A percentile compares a stretch with the other conserved stretches of the same genome.
Evolutionary conservation across 2,888 invertebrate genomes (phyloP).

Genomic region (Scaptomyza polygonia): DNA sequence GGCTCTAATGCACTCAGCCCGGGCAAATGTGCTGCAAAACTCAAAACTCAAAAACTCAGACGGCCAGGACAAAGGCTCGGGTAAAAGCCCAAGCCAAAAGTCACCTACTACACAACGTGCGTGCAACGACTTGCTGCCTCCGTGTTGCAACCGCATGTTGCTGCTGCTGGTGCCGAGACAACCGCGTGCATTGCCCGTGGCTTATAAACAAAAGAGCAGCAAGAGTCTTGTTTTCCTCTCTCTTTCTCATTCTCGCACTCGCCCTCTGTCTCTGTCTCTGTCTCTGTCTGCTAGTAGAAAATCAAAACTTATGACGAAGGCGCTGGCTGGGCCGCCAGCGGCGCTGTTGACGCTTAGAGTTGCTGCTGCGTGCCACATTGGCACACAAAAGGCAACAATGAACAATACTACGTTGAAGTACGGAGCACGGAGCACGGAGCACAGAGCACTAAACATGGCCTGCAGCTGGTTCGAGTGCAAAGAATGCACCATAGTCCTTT

Average conservation of each 20-base stretch:
- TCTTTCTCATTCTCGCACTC: background rate
- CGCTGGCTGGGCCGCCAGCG: conserved; percentile 30
- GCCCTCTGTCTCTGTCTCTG: background rate
- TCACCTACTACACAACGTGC: conserved; percentile 10
- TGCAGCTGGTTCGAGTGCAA: conserved; percentile 49
- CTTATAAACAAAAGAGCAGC: conserved; percentile 78
- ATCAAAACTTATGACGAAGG: conserved; percentile 68
- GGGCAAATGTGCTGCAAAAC: conserved; percentile 19
- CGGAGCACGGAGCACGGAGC: conserved; percentile 15
- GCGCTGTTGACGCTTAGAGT: conserved; percentile 24
- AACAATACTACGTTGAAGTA: conserved; percentile 55
- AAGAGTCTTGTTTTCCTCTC: conserved; percentile 33
- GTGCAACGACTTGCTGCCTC: background rate
- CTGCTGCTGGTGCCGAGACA: conserved; percentile 35
- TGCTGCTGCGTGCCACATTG: conserved; percentile 25
- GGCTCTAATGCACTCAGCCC: conserved; percentile 57
- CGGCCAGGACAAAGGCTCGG: conserved; percentile 51
- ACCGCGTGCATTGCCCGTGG: conserved; percentile 58
- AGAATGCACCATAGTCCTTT: conserved; percentile 37
- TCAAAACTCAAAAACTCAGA: conserved; percentile 18
- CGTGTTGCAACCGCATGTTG: background rate
- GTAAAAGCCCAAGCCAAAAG: conserved; percentile 23
- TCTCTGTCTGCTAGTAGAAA: conserved; percentile 22
- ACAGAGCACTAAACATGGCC: conserved; percentile 22
- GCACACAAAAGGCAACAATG: conserved; percentile 65